Evolutionary conservation across 1,140 invertebrate genomes (phyloP), one percentile per base, ranked within the genome.

Genomic region (Neodiprion fabricii): DNA sequence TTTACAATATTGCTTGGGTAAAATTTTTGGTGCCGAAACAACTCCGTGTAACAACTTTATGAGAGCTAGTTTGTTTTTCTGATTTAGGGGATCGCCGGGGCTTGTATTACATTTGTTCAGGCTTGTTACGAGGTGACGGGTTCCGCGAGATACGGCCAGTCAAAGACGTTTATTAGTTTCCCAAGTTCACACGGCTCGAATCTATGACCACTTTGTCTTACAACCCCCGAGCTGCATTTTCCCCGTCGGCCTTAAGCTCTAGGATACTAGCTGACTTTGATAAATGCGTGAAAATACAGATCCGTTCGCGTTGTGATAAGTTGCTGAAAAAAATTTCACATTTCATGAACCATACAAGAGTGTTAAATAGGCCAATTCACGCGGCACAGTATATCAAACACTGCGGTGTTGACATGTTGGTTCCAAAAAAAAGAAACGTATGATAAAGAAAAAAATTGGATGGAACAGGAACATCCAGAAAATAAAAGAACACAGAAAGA

Each of bases 41-140:
- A 40, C 28, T 40, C 28, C 28, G 28, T 5, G 1, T 5, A 40
- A 40, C 28, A 40, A 17, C 11, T 61, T 61, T 61, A 61, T 61
- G 53, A 61, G 11, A 14, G 11, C 53, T 61, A 61, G 53, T 61
- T 61, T 61, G 53, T 61, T 61, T 61, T 61, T 61, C 53, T 61
- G 53, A 61, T 14, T 61, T 61, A 61, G n/a, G 53, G 53, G n/a
- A 14, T 17, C 53, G 11, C 11, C 11, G 11, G n/a, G n/a, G 11
- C 53, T 61, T 61, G 53, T 61, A 61, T 61, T 17, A 61, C 53
- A 61, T 61, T 61, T 61, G 53, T 61, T 61, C 53, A 11, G 53
- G 53, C 53, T 61, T 61, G 53, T 61, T 61, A 17, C n/a, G n/a
- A 61, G 53, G 11, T 61, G 53, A 61, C 53, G 53, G 11, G n/a